Percentiles rank a stretch among this genome's conserved stretches.
phyloP scores from a whole-genome alignment of 2,888 invertebrate genomes.

The Ephialtes manifestator region DNA sequence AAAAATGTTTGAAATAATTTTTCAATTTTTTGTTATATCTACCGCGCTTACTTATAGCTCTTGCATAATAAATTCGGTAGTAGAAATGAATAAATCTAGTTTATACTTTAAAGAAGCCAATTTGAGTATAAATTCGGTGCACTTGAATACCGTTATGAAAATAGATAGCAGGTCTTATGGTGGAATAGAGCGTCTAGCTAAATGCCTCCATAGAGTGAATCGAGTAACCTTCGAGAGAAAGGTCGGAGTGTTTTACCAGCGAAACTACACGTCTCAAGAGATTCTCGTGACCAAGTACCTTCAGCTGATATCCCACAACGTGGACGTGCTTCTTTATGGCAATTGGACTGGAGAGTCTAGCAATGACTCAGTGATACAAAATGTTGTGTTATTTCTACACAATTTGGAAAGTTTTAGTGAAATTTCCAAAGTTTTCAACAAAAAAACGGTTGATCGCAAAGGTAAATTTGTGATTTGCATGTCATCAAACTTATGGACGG shows the following conservation, averaged over 20 bases:
- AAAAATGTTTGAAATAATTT: background rate
- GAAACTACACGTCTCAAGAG: background rate
- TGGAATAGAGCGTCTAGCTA: conserved; percentile 1
- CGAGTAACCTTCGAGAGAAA: background rate
- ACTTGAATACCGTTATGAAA: background rate
- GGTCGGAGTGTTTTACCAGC: conserved; percentile 23
- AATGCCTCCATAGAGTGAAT: conserved; percentile 21
- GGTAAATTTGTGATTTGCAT: conserved; percentile 34
- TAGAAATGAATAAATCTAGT: background rate
- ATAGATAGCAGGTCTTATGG: background rate
- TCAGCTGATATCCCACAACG: background rate
- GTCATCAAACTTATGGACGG: conserved; percentile 7
- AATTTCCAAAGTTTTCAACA: background rate
- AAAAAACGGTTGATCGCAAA: conserved; percentile 14
- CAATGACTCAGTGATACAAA: background rate
- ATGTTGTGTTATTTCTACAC: conserved; percentile 13
- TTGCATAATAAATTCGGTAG: background rate
- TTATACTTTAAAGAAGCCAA: background rate
- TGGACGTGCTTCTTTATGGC: background rate
- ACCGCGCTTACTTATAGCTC: too few species aligned
- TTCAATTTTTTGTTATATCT: background rate
- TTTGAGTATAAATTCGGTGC: background rate
- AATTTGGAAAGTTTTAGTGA: background rate
- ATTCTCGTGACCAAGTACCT: conserved; percentile 10
- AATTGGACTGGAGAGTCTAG: background rate